A percentile compares a stretch with the other conserved stretches of the same genome.
Conservation (phyloP, 2,113 vertebrate genomes). For the Nannobrachium achirus region DNA sequence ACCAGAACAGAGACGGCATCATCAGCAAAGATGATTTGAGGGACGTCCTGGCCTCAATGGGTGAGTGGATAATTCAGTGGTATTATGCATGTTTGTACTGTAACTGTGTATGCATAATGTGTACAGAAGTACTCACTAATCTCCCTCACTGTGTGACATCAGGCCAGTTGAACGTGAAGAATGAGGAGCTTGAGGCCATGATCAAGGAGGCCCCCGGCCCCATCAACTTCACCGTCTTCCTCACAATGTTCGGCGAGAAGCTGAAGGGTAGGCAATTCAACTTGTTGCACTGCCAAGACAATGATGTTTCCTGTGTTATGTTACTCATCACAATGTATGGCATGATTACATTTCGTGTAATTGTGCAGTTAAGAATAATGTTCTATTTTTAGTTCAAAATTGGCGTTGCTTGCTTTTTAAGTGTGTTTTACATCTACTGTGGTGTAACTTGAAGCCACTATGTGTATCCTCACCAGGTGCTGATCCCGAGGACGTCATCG, state of each 20-base stretch:
- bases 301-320: no score
- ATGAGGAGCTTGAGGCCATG: conserved; percentile 90
- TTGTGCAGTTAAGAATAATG: no score
- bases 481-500: conserved; percentile 91
- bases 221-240: conserved; percentile 94
- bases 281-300: background rate
- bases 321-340: no score
- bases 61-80: conserved; percentile 64
- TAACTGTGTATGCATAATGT: background rate
- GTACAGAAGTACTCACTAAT: background rate
- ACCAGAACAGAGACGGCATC: conserved; percentile 93
- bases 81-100: conserved; percentile 10
- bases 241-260: conserved; percentile 94
- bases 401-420: no score
- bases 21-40: conserved; percentile 92
- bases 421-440: no score
- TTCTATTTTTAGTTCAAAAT: no score
- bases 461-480: conserved; percentile 75
- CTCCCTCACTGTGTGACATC: background rate
- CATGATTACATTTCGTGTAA: no score
- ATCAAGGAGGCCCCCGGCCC: conserved; percentile 90
- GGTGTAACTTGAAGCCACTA: background rate
- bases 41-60: conserved; percentile 90
- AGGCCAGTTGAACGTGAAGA: conserved; percentile 89
- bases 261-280: conserved; percentile 83